phyloP scores from a whole-genome alignment of 2,888 invertebrate species.

The Volucella inflata region DNA sequence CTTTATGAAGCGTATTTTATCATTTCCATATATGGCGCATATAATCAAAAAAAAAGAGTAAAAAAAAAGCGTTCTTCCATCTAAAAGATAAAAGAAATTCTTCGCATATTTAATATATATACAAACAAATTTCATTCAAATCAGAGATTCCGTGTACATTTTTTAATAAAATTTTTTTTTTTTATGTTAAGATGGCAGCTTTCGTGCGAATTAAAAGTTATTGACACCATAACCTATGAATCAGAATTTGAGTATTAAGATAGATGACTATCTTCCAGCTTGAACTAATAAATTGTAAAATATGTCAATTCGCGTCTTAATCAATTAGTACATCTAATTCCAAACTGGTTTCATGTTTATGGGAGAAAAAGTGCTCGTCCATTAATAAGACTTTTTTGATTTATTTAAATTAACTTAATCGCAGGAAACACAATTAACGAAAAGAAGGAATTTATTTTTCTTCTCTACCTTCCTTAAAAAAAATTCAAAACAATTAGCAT shows the following conservation, averaged over 20 bases:
- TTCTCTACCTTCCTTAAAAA: conserved; percentile 12
- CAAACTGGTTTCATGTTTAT: conserved; percentile 25
- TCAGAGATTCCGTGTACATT: conserved; percentile 5
- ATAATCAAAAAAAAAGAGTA: neutral
- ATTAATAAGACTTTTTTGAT: conserved; percentile 2
- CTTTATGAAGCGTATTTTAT: no score
- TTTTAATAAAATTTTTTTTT: neutral
- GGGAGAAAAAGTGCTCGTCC: conserved; percentile 9
- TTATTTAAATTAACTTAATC: conserved; percentile 2
- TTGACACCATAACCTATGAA: conserved; percentile 24
- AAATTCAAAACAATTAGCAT: conserved; percentile 7
- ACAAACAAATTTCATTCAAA: conserved; percentile 1
- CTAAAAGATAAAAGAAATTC: neutral
- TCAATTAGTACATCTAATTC: conserved; percentile 13
- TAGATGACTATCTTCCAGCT: conserved; percentile 10
- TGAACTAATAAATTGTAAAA: conserved; percentile 36
- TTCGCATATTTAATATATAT: neutral
- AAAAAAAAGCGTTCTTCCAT: neutral
- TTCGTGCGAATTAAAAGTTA: conserved; percentile 32
- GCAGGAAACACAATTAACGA: conserved; percentile 36
- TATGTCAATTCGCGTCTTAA: conserved; percentile 33
- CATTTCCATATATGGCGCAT: neutral
- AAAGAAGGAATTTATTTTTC: conserved; percentile 14
- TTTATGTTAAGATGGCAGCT: neutral
- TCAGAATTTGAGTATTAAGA: conserved; percentile 1